These are phyloP conservation scores for Scaptomyza caliginosa DNA, from an alignment of 2,888 invertebrate species.

Conservation along the genomic window DNA sequence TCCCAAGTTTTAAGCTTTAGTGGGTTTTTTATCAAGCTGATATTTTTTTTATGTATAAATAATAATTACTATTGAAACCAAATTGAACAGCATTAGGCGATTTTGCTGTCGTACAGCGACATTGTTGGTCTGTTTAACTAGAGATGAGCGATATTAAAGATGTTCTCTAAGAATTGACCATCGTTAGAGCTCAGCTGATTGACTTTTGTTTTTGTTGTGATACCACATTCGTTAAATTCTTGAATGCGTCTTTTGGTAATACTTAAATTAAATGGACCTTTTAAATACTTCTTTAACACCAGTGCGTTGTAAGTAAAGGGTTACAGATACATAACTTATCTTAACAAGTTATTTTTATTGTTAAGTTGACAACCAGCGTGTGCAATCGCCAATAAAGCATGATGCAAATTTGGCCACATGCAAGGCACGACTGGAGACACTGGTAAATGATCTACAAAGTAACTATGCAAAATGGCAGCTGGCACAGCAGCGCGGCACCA, in stretches of 20 bases:
- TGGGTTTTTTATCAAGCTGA: too few species aligned
- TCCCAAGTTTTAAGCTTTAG: not conserved
- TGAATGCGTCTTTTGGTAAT: not conserved
- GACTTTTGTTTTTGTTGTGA: slow-evolving; percentile 7
- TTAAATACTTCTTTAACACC: slow-evolving; percentile 65
- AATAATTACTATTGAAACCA: too few species aligned
- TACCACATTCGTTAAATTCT: slow-evolving; percentile 7
- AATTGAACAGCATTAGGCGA: too few species aligned
- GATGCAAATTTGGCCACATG: slow-evolving; percentile 64
- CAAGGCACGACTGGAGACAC: slow-evolving; percentile 67
- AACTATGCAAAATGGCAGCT: slow-evolving; percentile 81
- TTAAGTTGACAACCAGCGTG: slow-evolving; percentile 62
- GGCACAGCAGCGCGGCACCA: slow-evolving; percentile 79
- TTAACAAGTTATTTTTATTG: slow-evolving; percentile 30
- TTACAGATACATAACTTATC: not conserved
- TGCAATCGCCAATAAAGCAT: slow-evolving; percentile 38
- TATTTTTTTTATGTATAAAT: too few species aligned
- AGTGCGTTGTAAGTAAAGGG: slow-evolving; percentile 76
- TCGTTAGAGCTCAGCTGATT: slow-evolving; percentile 13
- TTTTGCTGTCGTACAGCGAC: not conserved
- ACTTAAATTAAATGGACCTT: slow-evolving; percentile 12
- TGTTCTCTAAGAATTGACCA: not conserved
- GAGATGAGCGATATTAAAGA: not conserved
- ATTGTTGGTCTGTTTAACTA: not conserved
- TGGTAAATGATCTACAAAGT: slow-evolving; percentile 65